Base-by-base conservation (phyloP, 2,888 invertebrate species). In the Synergus umbraculus region DNA sequence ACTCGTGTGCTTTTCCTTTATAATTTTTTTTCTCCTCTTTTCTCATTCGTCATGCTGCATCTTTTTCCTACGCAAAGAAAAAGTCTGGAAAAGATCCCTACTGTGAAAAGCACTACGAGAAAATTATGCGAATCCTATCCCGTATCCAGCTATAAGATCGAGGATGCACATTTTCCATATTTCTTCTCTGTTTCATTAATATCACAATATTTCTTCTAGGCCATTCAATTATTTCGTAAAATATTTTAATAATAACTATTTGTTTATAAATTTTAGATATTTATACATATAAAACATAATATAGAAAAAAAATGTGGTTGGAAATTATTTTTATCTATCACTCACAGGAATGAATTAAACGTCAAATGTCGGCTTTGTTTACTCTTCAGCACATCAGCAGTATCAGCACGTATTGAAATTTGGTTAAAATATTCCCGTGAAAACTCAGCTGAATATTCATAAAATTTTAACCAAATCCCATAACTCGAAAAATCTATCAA, bases 41-140 rank as follows among this genome's bases (percentile, higher is more conserved):
- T 46, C 22, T 69, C 69, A 69, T 69, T 29, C 49, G 69, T 69
- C 69, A 29, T 69, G 69, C 69, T 69, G 46, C 29, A 69, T 49
- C 54, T 69, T 49, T 69, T 69, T 69, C 46, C 8, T 29, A 3
- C 29, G 8, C 5, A 54, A 22, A 29, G 49, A 69, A 49, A 22
- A 15, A 46, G 18, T 43, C 29, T 15, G 46, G 10, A 49, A 69
- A 69, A 46, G 69, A 69, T 69, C 46, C 46, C 46, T 15, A 49
- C 29, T 13, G 69, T 22, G 29, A n/a, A 49, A 69, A 49, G 22
- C 43, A 69, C 22, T 69, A 49, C 15, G 29, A 29, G 46, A 69
- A 69, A 46, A 69, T 69, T 69, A 69, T 69, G 15, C 46, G 69
- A 46, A 69, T 29, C 13, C 54, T 54, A 54, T 54, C n/a, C n/a